Evolutionary conservation across 2,113 vertebrate genomes (phyloP).

Genomic region (Lepisosteus osseus): DNA sequence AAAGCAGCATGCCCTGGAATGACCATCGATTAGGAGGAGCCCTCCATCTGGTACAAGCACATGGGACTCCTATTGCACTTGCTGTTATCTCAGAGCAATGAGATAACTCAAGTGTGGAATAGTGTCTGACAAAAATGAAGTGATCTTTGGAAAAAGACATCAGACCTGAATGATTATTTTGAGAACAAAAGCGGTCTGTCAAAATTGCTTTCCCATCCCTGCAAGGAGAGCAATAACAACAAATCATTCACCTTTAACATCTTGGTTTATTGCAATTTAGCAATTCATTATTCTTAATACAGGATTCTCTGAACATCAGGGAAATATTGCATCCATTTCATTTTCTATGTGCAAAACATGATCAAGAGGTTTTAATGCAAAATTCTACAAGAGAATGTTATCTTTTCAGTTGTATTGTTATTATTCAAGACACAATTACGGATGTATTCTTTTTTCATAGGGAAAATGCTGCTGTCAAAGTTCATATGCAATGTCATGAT

Average conservation of each 20-base stretch:
- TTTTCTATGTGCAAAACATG: neutral
- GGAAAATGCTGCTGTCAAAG: neutral
- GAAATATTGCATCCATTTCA: neutral
- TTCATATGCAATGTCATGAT: too few relatives aligned
- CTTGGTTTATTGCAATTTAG: conserved; percentile 5
- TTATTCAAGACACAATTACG: neutral
- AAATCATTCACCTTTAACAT: conserved; percentile 4
- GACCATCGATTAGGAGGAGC: neutral
- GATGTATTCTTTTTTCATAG: neutral
- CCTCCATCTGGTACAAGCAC: neutral
- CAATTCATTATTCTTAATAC: conserved; percentile 10
- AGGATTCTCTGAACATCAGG: neutral
- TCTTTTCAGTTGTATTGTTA: neutral
- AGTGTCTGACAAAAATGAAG: conserved; percentile 8
- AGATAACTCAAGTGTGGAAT: conserved; percentile 2
- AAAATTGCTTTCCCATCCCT: conserved; percentile 12
- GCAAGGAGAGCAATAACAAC: conserved; percentile 6
- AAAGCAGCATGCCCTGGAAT: too few relatives aligned
- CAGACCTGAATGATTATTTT: conserved; percentile 4
- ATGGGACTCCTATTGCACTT: neutral
- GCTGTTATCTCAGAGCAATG: neutral
- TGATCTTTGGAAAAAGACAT: conserved; percentile 11
- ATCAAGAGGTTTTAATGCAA: neutral
- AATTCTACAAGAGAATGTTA: neutral
- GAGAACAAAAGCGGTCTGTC: conserved; percentile 1